These are phyloP conservation scores for Oxyruncus cristatus DNA, from an alignment of 2,113 vertebrate species.

Conservation along the genomic window DNA sequence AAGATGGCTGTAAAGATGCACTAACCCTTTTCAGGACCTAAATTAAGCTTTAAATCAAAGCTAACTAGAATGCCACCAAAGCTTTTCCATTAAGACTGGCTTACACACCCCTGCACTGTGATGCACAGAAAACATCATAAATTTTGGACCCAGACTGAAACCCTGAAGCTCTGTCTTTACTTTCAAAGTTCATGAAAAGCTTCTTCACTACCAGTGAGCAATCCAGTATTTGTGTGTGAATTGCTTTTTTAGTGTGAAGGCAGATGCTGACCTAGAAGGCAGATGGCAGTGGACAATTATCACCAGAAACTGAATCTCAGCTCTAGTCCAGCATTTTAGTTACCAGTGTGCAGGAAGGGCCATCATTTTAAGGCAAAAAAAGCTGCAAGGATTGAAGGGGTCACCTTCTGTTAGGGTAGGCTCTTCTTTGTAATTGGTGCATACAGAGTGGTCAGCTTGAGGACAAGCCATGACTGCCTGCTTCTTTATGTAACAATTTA, in stretches of 20 bases:
- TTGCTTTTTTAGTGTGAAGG: conserved; percentile 63
- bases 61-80: conserved; percentile 69
- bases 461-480: not conserved
- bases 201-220: conserved; percentile 11
- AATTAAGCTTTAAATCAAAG: conserved; percentile 73
- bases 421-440: not conserved
- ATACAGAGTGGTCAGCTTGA: not conserved
- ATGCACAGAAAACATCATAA: conserved; percentile 65
- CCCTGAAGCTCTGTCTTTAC: conserved; percentile 25
- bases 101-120: conserved; percentile 62
- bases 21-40: conserved; percentile 68
- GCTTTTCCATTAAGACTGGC: conserved; percentile 67
- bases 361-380: not conserved
- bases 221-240: conserved; percentile 50
- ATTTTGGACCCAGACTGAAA: conserved; percentile 51
- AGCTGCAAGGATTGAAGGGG: not conserved
- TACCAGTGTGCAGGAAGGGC: not conserved
- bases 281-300: conserved; percentile 53
- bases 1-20: conserved; percentile 69
- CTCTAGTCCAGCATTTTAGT: not conserved
- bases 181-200: conserved; percentile 47
- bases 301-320: conserved; percentile 45
- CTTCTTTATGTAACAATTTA: not conserved
- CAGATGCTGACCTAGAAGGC: conserved; percentile 44
- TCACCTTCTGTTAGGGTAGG: not conserved